Percentiles rank a stretch among this genome's conserved stretches.
phyloP scores from a whole-genome alignment of 2,888 invertebrate genomes.

The Brachyptera putata region DNA sequence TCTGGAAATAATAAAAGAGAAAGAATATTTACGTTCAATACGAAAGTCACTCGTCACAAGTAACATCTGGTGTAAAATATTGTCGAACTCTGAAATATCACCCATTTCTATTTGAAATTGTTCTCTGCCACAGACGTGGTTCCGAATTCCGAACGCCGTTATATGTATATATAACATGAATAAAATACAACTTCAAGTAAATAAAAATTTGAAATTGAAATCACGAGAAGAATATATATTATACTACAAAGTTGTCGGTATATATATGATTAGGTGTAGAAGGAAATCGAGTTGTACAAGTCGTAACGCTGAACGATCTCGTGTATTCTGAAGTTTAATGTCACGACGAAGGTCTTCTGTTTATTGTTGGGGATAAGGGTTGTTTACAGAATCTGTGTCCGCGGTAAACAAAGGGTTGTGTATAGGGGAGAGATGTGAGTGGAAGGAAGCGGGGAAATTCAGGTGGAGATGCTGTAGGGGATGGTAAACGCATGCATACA shows the following conservation, averaged over 20 bases:
- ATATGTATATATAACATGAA: too few species aligned
- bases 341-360: background rate
- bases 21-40: too few species aligned
- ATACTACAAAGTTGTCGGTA: background rate
- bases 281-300: background rate
- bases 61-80: too few species aligned
- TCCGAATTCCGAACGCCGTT: too few species aligned
- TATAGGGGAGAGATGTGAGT: too few species aligned
- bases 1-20: conserved; percentile 47
- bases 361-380: background rate
- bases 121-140: background rate
- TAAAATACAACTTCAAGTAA: too few species aligned
- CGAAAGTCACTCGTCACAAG: too few species aligned
- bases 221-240: background rate
- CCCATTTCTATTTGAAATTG: background rate
- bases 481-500: conserved; percentile 9
- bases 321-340: too few species aligned
- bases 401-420: background rate
- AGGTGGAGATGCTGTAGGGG: conserved; percentile 1
- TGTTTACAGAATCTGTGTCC: background rate
- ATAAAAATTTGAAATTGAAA: background rate
- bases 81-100: background rate
- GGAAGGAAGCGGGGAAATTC: background rate
- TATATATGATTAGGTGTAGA: background rate
- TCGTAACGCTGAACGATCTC: background rate